Evolutionary conservation across 1,140 invertebrate genomes (phyloP), one percentile per base, ranked within the genome.

Genomic region (Rhyacophila brunnea): DNA sequence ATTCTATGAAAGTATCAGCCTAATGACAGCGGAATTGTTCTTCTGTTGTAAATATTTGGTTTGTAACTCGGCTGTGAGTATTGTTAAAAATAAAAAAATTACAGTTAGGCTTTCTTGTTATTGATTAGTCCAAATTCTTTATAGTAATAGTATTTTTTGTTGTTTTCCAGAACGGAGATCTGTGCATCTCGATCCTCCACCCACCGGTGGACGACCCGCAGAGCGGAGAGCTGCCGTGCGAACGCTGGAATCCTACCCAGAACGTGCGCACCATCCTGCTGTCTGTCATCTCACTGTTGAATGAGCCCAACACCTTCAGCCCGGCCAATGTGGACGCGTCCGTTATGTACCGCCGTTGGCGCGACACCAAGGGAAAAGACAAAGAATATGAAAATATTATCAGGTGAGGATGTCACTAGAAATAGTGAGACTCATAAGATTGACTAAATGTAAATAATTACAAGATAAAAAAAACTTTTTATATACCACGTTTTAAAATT

Each of bases 301-400:
- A 99, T 80, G 98, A 99, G 79, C 98, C 98, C 43, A 99, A 99
- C 80, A 99, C 96, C 66, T 99, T 90, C 75, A 99, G 96, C 71
- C 97, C 98, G 34, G 98, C 98, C 51, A 99, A 99, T 78, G 98
- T 99, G 13, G 98, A 99, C 82, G 97, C 98, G 15, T 98, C 95
- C 44, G 96, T 99, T 19, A 99, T 99, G 95, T 99, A 98, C 76
- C 87, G 98, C 71, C 89, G 95, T 74, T 99, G 95, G 94, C 92
- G 93, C 68, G 96, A 99, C 70, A 96, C 95, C 63, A 96, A 96
- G 83, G 96, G 96, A 62, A 91, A 91, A 75, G 96, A 99, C 79
- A 97, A 98, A 80, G 96, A 99, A 80, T 99, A 99, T 82, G 96
- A 98, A 81, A 98, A 96, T 81, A 98, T 99, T 67, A 98, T 99